phyloP scores from a whole-genome alignment of 2,888 invertebrate species.

The Diarsia brunnea region DNA sequence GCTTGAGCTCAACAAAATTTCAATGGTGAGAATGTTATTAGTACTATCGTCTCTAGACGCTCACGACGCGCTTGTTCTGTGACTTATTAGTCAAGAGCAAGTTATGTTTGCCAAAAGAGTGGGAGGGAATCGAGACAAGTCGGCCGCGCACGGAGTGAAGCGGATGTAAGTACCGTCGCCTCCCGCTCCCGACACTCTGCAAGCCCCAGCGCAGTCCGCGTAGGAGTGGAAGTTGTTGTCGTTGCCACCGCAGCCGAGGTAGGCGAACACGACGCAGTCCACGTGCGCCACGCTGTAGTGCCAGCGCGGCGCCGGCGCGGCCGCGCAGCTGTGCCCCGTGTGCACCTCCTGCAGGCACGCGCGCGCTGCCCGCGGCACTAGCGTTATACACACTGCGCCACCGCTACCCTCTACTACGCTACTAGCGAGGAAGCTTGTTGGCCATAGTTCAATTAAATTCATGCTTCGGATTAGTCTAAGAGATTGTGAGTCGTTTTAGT shows the following conservation, averaged over 20 bases:
- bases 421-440: conserved; percentile 49
- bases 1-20: background rate
- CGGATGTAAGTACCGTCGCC: conserved; percentile 68
- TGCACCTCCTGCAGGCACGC: conserved; percentile 79
- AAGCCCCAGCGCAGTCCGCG: conserved; percentile 91
- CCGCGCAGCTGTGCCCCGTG: conserved; percentile 72
- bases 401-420: conserved; percentile 41
- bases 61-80: background rate
- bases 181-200: conserved; percentile 64
- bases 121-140: background rate
- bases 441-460: conserved; percentile 27
- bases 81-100: background rate
- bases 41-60: background rate
- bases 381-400: conserved; percentile 34
- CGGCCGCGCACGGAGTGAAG: conserved; percentile 36
- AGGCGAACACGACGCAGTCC: conserved; percentile 95
- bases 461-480: conserved; percentile 42
- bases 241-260: conserved; percentile 97
- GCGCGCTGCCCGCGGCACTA: conserved; percentile 74
- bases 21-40: background rate
- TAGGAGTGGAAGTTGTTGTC: conserved; percentile 95
- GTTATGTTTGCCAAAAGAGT: background rate
- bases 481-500: conserved; percentile 34
- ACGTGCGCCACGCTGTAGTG: conserved; percentile 93
- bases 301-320: conserved; percentile 91